These are phyloP conservation scores for Dipodomys merriami DNA, from an alignment of 2,113 vertebrate genomes.

Conservation along the genomic window DNA sequence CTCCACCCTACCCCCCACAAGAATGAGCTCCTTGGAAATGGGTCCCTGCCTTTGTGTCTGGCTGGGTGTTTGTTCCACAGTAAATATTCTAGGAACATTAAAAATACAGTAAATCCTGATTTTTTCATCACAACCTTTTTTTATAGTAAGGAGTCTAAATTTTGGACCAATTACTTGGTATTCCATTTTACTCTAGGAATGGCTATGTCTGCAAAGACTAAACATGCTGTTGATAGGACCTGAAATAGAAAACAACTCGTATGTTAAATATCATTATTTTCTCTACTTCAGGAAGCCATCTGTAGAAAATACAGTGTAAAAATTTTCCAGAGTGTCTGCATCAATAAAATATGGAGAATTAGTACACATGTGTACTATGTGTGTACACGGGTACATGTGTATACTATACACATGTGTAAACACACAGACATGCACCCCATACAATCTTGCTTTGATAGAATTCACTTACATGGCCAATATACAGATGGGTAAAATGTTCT, in stretches of 20 bases:
- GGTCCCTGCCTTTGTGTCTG: background rate
- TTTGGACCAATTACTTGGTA: slow-evolving; percentile 17
- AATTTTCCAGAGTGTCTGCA: background rate
- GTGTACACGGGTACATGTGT: background rate
- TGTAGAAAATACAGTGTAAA: background rate
- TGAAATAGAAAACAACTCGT: background rate
- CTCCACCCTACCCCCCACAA: rapidly evolving
- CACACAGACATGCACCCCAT: background rate
- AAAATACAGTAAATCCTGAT: background rate
- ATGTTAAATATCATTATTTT: background rate
- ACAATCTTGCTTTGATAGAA: background rate
- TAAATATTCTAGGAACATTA: background rate
- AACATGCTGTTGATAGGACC: background rate
- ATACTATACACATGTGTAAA: background rate
- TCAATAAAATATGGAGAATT: background rate
- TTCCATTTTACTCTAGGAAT: background rate
- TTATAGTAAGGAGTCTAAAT: background rate
- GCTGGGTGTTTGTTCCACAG: background rate
- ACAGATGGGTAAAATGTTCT: background rate
- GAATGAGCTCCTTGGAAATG: background rate
- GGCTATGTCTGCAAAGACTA: background rate
- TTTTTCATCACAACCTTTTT: background rate
- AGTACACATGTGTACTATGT: background rate
- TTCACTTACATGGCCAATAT: background rate
- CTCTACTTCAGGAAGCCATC: background rate